A percentile compares a stretch with the other conserved stretches of the same genome.
These are phyloP conservation scores for Melinaea marsaeus DNA, from an alignment of 2,888 invertebrate species.

Conservation along the genomic window DNA sequence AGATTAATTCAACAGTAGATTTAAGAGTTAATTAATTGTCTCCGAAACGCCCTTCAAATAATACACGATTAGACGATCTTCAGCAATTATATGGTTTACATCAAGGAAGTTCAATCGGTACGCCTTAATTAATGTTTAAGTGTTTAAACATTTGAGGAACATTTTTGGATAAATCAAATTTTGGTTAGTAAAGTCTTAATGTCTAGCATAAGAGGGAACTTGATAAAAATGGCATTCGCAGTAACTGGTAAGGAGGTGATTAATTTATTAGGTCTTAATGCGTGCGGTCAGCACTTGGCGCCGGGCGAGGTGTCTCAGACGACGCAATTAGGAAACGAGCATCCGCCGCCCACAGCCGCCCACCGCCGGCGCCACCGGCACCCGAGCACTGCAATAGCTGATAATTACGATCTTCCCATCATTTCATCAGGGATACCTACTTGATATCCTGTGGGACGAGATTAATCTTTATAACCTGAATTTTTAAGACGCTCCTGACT, in stretches of 20 bases:
- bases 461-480: background rate
- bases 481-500: background rate
- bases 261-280: constrained; percentile 40
- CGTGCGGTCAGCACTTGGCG: constrained; percentile 44
- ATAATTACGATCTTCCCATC: constrained; percentile 60
- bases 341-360: constrained; percentile 73
- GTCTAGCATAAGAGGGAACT: no score
- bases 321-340: constrained; percentile 72
- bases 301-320: constrained; percentile 74
- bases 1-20: background rate
- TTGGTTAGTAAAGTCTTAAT: no score
- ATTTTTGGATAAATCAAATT: no score
- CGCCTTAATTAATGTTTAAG: background rate
- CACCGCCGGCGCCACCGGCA: constrained; percentile 61
- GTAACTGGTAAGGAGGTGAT: constrained; percentile 6
- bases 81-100: background rate
- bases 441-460: constrained; percentile 12
- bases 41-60: constrained; percentile 31
- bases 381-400: constrained; percentile 65
- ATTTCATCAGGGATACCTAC: constrained; percentile 29
- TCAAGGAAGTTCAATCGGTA: background rate
- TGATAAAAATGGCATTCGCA: background rate
- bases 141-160: background rate
- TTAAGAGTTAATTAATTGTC: constrained; percentile 11
- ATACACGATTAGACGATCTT: constrained; percentile 2